Percentiles rank a stretch among this genome's conserved stretches.
These are phyloP conservation scores for Rousettus madagascariensis DNA, from an alignment of 2,797 vertebrate genomes.

Conservation along the genomic window DNA sequence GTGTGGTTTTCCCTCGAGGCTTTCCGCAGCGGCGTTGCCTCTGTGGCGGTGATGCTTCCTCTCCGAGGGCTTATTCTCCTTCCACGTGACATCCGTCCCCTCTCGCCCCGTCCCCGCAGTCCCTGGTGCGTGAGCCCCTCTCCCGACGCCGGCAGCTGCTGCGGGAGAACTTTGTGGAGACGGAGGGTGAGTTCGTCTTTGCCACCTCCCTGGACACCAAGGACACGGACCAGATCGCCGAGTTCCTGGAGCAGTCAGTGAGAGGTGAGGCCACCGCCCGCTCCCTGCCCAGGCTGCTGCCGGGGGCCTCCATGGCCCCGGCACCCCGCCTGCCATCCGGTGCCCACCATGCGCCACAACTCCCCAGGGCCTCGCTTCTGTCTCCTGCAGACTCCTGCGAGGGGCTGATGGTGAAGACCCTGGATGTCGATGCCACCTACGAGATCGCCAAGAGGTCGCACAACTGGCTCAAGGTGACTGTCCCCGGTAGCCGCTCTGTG, in stretches of 20 bases:
- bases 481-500: background rate
- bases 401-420: constrained; percentile 96
- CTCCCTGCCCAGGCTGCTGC: rapidly evolving
- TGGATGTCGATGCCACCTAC: constrained; percentile 93
- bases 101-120: constrained; percentile 78
- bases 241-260: constrained; percentile 95
- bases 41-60: rapidly evolving
- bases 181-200: constrained; percentile 93
- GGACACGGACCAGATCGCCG: constrained; percentile 90
- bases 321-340: rapidly evolving
- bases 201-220: constrained; percentile 90
- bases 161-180: constrained; percentile 89
- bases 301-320: too few relatives aligned
- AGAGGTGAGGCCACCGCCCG: constrained; percentile 83
- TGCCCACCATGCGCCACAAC: rapidly evolving
- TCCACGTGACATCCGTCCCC: rapidly evolving
- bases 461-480: constrained; percentile 94
- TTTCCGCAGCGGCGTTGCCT: rapidly evolving
- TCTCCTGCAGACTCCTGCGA: constrained; percentile 91
- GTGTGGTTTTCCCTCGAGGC: rapidly evolving
- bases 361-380: rapidly evolving
- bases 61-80: background rate
- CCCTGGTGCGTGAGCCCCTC: constrained; percentile 91
- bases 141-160: constrained; percentile 89
- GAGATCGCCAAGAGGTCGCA: constrained; percentile 96